These are phyloP conservation scores for Diaphora mendica DNA, from an alignment of 2,888 invertebrate species.

Conservation along the genomic window DNA sequence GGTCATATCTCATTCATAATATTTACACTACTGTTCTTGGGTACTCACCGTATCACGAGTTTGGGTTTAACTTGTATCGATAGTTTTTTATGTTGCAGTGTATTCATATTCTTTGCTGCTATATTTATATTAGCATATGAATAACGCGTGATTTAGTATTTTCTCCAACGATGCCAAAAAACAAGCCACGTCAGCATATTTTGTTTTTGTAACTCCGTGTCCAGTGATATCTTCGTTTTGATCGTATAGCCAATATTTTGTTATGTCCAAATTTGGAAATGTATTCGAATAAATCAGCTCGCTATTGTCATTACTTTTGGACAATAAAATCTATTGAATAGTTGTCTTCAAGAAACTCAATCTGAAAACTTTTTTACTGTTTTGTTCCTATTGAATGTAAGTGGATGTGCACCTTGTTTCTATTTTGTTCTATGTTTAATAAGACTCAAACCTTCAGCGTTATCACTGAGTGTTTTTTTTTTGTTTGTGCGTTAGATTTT, in stretches of 20 bases:
- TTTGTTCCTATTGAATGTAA: background rate
- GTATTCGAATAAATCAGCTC: too few relatives aligned
- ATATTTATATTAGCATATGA: background rate
- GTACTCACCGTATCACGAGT: background rate
- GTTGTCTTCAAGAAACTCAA: background rate
- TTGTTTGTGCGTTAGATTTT: too few relatives aligned
- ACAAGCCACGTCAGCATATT: background rate
- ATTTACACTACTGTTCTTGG: background rate
- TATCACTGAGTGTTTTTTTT: too few relatives aligned
- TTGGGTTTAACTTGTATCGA: background rate
- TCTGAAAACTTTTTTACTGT: background rate
- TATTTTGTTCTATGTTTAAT: too few relatives aligned
- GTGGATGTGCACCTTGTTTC: too few relatives aligned
- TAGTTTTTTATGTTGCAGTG: background rate
- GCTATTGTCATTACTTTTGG: too few relatives aligned
- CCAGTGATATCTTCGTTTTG: background rate
- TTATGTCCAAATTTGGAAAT: too few relatives aligned
- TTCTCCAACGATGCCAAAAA: background rate
- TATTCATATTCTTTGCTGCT: background rate
- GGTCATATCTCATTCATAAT: background rate
- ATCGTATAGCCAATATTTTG: background rate
- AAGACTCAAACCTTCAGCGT: too few relatives aligned
- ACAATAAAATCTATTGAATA: too few relatives aligned
- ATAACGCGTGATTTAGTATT: too few relatives aligned
- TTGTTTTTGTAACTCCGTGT: background rate